Base-by-base conservation (phyloP, 92 coral and sea anemone species). In the Zoanthus solanderi region DNA sequence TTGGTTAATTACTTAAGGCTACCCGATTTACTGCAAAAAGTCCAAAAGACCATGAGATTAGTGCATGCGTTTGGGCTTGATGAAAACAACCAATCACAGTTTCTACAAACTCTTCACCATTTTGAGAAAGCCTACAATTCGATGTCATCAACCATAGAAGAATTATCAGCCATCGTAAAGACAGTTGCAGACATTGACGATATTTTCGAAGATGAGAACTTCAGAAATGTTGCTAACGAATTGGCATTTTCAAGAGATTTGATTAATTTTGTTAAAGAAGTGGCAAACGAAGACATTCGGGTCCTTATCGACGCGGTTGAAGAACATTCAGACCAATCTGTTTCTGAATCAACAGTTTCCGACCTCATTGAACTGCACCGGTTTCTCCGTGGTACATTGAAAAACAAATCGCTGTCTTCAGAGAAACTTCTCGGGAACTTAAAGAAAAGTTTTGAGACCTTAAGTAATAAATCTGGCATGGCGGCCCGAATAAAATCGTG, bases 231-330 rank as follows among this genome's bases (percentile, higher is more conserved):
- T 23, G 69, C 92, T 13, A 85, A 37, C 67, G 92, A 94, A 37
- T 91, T 97, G 42, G 90, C 92, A 44, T 75, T 74, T 65, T 93
- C 99, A 15, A 91, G 87, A 63, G 98, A 91, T 23, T 82, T 97
- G 68, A 79, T 95, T 18, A 78, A 80, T 1, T 97, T 97, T 60
- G 83, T 95, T 77, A 74, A 83, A 75, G 92, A 93, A 87, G 93
- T 96, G 30, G 97, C 96, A 2, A 92, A 92, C 63, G 99, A 97
- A 84, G 96, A 97, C 92, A 97, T 97, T 42, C 92, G 93, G 1
- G 91, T 96, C 69, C 91, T 97, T 32, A 90, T 97, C 46, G 99
- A 97, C 78, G 99, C 98, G 65, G 99, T 97, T 2, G 99, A 97
- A 76, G 99, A 97, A 76, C 99, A 94, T 84, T 97, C 99, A 6